A percentile compares a stretch with the other conserved stretches of the same genome.
phyloP scores from a whole-genome alignment of 2,797 vertebrate species.

The Tinamus major region DNA sequence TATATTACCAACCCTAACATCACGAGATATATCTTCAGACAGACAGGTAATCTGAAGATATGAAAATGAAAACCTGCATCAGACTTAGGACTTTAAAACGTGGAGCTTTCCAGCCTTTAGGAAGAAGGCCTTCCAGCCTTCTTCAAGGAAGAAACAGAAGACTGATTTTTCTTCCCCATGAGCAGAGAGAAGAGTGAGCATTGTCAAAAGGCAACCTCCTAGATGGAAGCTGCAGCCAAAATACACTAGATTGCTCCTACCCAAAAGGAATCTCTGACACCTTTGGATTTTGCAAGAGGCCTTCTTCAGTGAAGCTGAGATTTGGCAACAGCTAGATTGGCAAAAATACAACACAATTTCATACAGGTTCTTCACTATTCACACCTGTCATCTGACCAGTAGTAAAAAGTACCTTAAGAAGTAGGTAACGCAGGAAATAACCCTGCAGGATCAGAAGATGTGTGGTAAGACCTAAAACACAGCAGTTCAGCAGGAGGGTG shows the following conservation, averaged over 20 bases:
- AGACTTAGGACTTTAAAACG: neutral
- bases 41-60: neutral
- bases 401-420: neutral
- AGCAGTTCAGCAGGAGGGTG: neutral
- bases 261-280: neutral
- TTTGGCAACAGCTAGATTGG: neutral
- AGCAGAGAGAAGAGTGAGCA: neutral
- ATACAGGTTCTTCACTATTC: neutral
- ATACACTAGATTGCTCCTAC: neutral
- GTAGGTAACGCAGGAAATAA: neutral
- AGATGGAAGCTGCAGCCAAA: neutral
- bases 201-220: neutral
- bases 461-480: neutral
- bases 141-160: neutral
- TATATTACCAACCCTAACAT: neutral
- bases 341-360: neutral
- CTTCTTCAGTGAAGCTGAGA: neutral
- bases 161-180: neutral
- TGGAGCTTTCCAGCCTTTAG: neutral
- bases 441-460: neutral
- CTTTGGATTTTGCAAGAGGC: neutral
- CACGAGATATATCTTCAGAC: neutral
- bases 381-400: neutral
- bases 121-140: no score
- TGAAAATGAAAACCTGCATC: neutral